These are phyloP conservation scores for Callimorpha dominula DNA, from an alignment of 2,888 invertebrate species.

Conservation along the genomic window DNA sequence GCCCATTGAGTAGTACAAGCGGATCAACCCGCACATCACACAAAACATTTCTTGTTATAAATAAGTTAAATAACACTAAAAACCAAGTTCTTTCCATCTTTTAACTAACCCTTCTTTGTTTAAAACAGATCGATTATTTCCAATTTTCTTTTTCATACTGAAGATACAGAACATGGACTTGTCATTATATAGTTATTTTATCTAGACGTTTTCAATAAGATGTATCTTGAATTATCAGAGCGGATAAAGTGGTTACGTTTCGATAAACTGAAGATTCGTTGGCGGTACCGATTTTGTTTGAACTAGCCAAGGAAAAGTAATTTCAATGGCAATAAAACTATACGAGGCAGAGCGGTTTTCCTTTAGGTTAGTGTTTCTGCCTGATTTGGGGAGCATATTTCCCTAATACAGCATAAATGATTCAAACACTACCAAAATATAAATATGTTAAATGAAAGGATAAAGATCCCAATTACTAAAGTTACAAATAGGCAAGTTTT, in stretches of 20 bases:
- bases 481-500: background rate
- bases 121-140: background rate
- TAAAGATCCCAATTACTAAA: too few relatives aligned
- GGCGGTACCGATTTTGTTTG: background rate
- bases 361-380: background rate
- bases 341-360: background rate
- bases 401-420: background rate
- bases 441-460: too few relatives aligned
- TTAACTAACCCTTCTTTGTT: conserved; percentile 12
- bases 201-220: conserved; percentile 63
- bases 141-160: conserved; percentile 12
- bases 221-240: conserved; percentile 50
- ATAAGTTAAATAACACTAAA: conserved; percentile 44
- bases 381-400: background rate
- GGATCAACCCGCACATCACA: conserved; percentile 74
- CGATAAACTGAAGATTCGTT: conserved; percentile 25
- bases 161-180: conserved; percentile 22
- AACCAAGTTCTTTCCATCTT: conserved; percentile 52
- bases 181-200: conserved; percentile 58
- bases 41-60: conserved; percentile 42
- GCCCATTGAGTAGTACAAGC: conserved; percentile 69
- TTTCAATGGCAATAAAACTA: too few relatives aligned
- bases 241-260: conserved; percentile 51
- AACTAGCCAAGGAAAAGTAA: background rate
- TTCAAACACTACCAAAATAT: background rate